Percentiles rank a stretch among this genome's conserved stretches.
Conservation (phyloP, 2,113 vertebrate genomes). For the Nematolebias whitei region DNA sequence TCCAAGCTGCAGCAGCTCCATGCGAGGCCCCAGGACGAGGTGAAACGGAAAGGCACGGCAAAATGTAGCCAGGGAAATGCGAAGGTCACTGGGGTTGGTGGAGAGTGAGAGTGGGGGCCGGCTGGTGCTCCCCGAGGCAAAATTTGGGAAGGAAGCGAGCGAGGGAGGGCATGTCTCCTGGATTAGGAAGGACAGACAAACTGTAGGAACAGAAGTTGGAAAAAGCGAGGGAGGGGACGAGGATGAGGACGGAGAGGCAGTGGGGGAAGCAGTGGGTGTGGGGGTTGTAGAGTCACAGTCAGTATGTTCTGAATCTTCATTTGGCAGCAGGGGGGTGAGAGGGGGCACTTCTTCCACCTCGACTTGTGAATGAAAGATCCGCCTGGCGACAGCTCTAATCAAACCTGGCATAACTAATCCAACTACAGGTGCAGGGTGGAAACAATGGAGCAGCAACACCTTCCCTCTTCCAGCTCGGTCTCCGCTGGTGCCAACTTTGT, state of each 20-base stretch:
- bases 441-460: conserved; percentile 92
- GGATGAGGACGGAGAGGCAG: conserved; percentile 82
- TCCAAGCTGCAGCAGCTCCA: conserved; percentile 93
- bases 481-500: conserved; percentile 43
- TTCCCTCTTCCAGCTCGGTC: conserved; percentile 74
- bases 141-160: conserved; percentile 73
- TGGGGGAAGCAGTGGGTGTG: conserved; percentile 53
- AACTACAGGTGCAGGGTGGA: conserved; percentile 91
- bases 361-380: conserved; percentile 90
- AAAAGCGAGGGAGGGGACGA: conserved; percentile 63
- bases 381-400: conserved; percentile 91
- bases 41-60: conserved; percentile 97
- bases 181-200: conserved; percentile 89
- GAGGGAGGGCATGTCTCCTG: conserved; percentile 80
- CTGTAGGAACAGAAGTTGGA: conserved; percentile 59
- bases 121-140: conserved; percentile 79
- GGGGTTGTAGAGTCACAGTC: conserved; percentile 84
- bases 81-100: conserved; percentile 87
- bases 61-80: conserved; percentile 94
- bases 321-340: conserved; percentile 70
- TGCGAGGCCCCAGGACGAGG: conserved; percentile 90
- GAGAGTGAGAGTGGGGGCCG: conserved; percentile 82
- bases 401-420: conserved; percentile 94
- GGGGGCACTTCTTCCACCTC: conserved; percentile 90
- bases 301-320: conserved; percentile 78